Evolutionary conservation across 2,113 vertebrate species (phyloP).

Genomic region (Rhabdomys dilectus): DNA sequence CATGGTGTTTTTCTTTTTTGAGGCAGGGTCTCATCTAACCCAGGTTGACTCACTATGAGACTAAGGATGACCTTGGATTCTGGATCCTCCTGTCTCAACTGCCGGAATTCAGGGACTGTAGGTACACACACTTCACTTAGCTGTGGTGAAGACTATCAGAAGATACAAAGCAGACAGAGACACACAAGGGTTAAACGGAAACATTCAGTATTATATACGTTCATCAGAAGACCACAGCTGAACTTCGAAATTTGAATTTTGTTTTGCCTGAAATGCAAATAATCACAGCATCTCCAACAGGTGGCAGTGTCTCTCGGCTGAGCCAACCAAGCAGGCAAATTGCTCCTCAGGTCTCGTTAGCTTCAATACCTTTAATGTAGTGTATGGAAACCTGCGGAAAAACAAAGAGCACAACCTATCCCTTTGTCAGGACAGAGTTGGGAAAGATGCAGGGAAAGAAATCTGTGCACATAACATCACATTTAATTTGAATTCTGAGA

Average conservation of each 20-base stretch:
- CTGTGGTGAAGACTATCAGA: too few species aligned
- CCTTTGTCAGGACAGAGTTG: not conserved
- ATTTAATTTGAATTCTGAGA: not conserved
- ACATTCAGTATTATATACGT: not conserved
- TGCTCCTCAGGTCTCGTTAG: not conserved
- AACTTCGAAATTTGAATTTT: not conserved
- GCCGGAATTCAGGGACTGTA: not conserved
- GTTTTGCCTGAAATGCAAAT: slow-evolving; percentile 38
- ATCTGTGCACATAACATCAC: not conserved
- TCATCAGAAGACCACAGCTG: not conserved
- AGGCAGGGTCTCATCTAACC: not conserved
- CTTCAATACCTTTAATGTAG: not conserved
- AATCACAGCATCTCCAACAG: slow-evolving; percentile 53
- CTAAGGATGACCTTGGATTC: not conserved
- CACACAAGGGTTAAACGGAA: not conserved
- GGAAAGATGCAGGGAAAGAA: not conserved
- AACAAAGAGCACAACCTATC: not conserved
- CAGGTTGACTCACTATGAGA: not conserved
- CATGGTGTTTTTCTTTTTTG: not conserved
- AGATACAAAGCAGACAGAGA: too few species aligned
- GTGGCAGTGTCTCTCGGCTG: slow-evolving; percentile 58
- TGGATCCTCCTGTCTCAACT: not conserved
- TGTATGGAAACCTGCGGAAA: not conserved
- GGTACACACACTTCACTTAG: not conserved
- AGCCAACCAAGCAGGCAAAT: not conserved